Base-by-base conservation (phyloP, 2,888 invertebrate genomes). In the Drosophila putrida region DNA sequence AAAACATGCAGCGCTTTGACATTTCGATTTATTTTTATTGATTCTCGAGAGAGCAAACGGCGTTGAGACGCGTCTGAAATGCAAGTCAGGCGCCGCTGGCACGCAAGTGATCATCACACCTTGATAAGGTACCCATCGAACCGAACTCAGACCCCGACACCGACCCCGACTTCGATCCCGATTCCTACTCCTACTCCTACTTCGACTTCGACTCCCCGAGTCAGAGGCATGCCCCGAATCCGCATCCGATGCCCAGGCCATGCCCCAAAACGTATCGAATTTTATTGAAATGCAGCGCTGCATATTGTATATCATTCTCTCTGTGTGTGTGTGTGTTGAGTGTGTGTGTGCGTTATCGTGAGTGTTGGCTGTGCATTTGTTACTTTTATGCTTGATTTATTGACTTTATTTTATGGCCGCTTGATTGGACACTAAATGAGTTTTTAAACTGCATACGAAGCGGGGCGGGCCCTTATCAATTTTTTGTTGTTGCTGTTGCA, bases 1-100 rank as follows among this genome's bases (percentile, higher is more conserved):
- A 63, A 71, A 73, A 80, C 77, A 80, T 71, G 81, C 81, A 82
- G 70, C 82, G 65, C 82, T 72, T 86, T 87, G 90, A 90, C 85
- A 86, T 87, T 89, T 90, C 90, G 89, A 90, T 86, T 86, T 90
- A 86, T 86, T 90, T 85, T 86, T 86, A 90, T 86, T 86, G 85
- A 86, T 81, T 87, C 76, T 66, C 61, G 43, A 70, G 76, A 70
- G 76, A 71, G 49, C 77, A 58, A 50, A 64, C 53, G 59, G 50
- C 41, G 69, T 60, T 58, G 41, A 43, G 54, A 43, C 55, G 55
- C 55, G 82, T 82, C 77, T 81, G 87, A 90, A 89, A 86, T 86
- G 90, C 90, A 85, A 87, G 89, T 89, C 85, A 90, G 85, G 90
- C 85, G 85, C 85, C 85, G 78, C 87, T 81, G 81, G 90, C 85